Conservation (phyloP, 2,113 vertebrate species). For the Microtus pennsylvanicus region DNA sequence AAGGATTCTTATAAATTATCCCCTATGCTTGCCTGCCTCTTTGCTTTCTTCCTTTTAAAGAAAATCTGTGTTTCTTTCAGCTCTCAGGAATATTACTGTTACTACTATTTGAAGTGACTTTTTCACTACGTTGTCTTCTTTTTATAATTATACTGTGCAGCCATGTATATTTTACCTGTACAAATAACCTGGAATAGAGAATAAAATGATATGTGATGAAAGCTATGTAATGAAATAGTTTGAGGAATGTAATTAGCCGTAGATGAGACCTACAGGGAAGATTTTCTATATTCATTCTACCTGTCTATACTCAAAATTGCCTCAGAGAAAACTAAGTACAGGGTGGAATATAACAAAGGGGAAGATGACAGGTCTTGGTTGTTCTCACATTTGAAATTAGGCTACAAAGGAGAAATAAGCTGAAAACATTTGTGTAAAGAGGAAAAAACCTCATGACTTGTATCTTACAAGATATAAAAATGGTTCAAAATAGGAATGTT, state of each 20-base stretch:
- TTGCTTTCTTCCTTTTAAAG: neutral
- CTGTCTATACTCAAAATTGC: neutral
- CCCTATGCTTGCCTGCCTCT: neutral
- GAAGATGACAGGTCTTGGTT: neutral
- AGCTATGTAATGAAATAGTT: slow-evolving; percentile 43
- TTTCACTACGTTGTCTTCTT: neutral
- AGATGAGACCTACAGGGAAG: slow-evolving; percentile 7
- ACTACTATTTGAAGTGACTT: neutral
- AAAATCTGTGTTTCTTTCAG: neutral
- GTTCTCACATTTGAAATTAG: slow-evolving; percentile 5
- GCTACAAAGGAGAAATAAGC: neutral
- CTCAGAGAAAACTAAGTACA: neutral
- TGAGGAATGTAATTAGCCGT: slow-evolving; percentile 38
- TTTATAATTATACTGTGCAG: neutral
- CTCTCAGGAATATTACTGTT: neutral
- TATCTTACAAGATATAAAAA: neutral
- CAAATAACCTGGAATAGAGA: slow-evolving; percentile 32
- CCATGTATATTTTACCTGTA: slow-evolving; percentile 23
- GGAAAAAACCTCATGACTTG: neutral
- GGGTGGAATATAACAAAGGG: neutral
- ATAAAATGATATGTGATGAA: slow-evolving; percentile 37
- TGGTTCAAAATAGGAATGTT: neutral
- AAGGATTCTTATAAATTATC: neutral
- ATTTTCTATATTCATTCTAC: neutral
- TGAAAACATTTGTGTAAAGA: neutral